phyloP scores from a whole-genome alignment of 2,113 vertebrate species.

The Epinephelus fuscoguttatus region DNA sequence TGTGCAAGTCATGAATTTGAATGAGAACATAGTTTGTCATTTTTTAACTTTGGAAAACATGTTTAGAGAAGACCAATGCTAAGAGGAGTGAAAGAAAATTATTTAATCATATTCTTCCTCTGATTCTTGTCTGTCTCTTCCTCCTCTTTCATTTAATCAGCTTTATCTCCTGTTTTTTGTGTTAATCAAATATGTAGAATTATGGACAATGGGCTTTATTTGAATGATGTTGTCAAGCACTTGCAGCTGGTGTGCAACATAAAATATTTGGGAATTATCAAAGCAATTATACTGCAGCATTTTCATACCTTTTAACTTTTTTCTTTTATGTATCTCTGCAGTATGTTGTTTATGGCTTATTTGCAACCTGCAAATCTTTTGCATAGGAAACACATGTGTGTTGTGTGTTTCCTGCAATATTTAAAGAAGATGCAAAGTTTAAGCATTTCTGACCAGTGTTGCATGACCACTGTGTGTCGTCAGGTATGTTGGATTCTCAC shows the following conservation, averaged over 20 bases:
- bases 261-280: not conserved
- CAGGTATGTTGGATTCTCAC: not conserved
- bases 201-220: too few relatives aligned
- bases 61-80: not conserved
- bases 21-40: not conserved
- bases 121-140: not conserved
- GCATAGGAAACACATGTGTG: not conserved
- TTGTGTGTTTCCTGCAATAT: not conserved
- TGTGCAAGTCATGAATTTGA: constrained; percentile 31
- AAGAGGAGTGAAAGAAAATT: not conserved
- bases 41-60: not conserved
- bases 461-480: not conserved
- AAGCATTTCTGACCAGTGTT: too few relatives aligned
- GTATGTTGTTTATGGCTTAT: not conserved
- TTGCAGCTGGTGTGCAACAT: not conserved
- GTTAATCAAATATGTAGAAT: too few relatives aligned
- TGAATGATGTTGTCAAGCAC: too few relatives aligned
- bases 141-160: too few relatives aligned
- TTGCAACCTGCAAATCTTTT: not conserved
- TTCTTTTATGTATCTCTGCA: not conserved
- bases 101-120: not conserved
- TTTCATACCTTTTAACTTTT: not conserved
- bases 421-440: not conserved
- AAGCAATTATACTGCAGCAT: not conserved
- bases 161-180: not conserved